Base-by-base conservation (phyloP, 2,113 vertebrate genomes). In the Menidia beryllina region DNA sequence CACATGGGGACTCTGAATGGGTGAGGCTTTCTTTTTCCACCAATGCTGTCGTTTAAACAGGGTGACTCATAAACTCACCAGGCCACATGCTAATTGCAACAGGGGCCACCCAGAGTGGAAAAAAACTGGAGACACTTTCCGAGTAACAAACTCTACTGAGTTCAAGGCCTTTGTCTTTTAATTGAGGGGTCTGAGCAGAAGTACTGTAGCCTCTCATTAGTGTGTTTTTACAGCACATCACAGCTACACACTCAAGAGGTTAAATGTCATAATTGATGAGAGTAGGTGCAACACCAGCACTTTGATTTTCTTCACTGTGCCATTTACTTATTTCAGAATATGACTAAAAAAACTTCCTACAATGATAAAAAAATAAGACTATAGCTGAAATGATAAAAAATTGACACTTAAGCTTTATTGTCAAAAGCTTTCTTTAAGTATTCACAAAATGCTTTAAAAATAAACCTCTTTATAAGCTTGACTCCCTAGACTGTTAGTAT, bases 51-150 rank as follows among this genome's bases (percentile, higher is more conserved):
- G 49, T 55, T 48, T 50, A 3, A 55, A 34, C 26, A 56, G 7
- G 48, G 56, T 56, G 2, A 43, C 8, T 26, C 7, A 51, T 62
- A 75, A 68, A 71, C 55, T 70, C 15, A 23, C 10, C 41, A 1
- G 3, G 23, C 45, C 26, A 51, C 43, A 69, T 59, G 69, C 20
- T 75, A 75, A 81, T 69, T 48, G 14, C 24, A 64, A 39, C 5
- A 45, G 5, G 11, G 49, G 17, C 21, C 1, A 60, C 27, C 17
- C 15, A 8, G 1, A 13, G 43, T 24, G 21, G 11, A 51, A 39
- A 61, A 47, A 50, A 61, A 36, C 36, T 19, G 11, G 24, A 56
- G 21, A 41, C 12, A 9, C 36, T 14, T 20, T 0, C 10, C 3
- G 10, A 24, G 14, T 17, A 39, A 38, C 4, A 38, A 21, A 27